These are phyloP conservation scores for Psephotus haematonotus DNA, from an alignment of 2,113 vertebrate species.

Conservation along the genomic window DNA sequence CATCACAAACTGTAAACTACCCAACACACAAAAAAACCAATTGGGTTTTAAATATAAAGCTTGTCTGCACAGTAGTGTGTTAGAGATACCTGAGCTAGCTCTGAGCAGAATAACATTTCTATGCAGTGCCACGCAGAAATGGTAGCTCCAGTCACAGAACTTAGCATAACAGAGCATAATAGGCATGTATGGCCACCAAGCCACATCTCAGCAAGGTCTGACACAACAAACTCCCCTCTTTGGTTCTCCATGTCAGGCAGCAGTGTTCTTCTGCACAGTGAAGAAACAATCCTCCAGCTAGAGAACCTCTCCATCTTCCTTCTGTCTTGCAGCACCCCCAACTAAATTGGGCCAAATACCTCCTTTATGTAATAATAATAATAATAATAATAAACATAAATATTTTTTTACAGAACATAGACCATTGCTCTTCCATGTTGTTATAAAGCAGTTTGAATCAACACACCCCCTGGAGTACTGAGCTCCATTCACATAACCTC, in stretches of 20 bases:
- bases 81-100: not conserved
- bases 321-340: not conserved
- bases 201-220: not conserved
- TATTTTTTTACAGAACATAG: not conserved
- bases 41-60: not conserved
- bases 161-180: accelerated
- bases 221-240: not conserved
- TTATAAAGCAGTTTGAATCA: not conserved
- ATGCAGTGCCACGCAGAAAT: not conserved
- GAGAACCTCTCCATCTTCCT: not conserved
- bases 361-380: not conserved
- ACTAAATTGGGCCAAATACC: not conserved
- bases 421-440: not conserved
- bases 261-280: not conserved
- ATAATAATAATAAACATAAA: too few species aligned
- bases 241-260: not conserved
- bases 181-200: not conserved
- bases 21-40: not conserved
- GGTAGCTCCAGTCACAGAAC: not conserved
- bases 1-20: not conserved
- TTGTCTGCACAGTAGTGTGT: not conserved
- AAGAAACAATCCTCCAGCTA: not conserved
- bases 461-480: not conserved
- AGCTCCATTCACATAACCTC: not conserved
- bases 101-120: not conserved